phyloP scores from a whole-genome alignment of 53 echinoderm and acorn worm genomes.

The Temnopleurus reevesii region DNA sequence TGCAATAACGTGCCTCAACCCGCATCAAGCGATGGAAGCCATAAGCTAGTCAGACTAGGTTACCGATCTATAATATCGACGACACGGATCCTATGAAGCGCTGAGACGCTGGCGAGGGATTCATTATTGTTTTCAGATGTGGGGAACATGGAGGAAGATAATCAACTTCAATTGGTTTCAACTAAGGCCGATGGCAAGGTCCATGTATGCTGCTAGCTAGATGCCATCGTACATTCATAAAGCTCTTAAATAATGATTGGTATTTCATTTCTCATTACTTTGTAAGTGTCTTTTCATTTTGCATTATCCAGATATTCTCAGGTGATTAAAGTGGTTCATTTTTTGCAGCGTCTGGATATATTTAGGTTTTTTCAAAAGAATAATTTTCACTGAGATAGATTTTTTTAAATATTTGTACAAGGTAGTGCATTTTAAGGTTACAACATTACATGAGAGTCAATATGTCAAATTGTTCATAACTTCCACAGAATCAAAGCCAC shows the following conservation, averaged over 20 bases:
- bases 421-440: too few relatives aligned
- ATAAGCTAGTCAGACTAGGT: constrained; percentile 31
- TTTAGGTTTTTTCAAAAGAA: too few relatives aligned
- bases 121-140: constrained; percentile 27
- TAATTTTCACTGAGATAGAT: too few relatives aligned
- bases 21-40: not conserved
- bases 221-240: not conserved
- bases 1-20: constrained; percentile 24
- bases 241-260: not conserved
- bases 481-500: too few relatives aligned
- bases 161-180: constrained; percentile 15
- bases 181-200: not conserved
- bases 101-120: constrained; percentile 7
- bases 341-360: too few relatives aligned
- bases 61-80: constrained; percentile 47
- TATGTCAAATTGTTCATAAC: too few relatives aligned
- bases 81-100: constrained; percentile 1
- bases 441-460: too few relatives aligned
- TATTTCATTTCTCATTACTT: too few relatives aligned
- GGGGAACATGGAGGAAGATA: not conserved
- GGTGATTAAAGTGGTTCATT: too few relatives aligned
- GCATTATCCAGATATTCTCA: too few relatives aligned
- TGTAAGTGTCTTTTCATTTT: too few relatives aligned
- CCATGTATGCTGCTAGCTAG: not conserved
- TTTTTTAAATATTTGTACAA: too few relatives aligned